Evolutionary conservation across 2,888 invertebrate species (phyloP).

Genomic region (Drosophila dives): DNA sequence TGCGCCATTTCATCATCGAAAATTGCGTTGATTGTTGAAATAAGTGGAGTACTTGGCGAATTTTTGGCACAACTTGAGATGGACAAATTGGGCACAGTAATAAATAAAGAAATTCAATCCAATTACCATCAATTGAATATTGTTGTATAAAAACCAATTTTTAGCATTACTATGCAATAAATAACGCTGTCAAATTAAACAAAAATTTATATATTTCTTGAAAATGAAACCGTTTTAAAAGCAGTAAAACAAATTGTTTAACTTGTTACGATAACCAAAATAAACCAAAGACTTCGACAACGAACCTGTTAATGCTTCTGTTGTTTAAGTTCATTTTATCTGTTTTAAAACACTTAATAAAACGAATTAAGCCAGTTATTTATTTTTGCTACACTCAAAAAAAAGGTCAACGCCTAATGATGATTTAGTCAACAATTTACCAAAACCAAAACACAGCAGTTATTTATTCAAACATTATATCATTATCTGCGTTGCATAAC

Average conservation of each 20-base stretch:
- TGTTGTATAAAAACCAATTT: neutral
- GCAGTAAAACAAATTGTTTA: neutral
- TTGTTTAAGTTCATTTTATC: conserved; percentile 3
- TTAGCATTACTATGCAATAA: neutral
- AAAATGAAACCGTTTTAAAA: neutral
- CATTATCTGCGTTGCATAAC: conserved; percentile 74
- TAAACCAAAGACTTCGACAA: conserved; percentile 63
- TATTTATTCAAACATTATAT: conserved; percentile 57
- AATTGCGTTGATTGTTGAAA: conserved; percentile 58
- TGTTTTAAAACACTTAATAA: neutral
- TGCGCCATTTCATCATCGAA: conserved; percentile 72
- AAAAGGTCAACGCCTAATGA: conserved; percentile 58
- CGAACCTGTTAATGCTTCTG: conserved; percentile 45
- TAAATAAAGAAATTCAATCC: neutral
- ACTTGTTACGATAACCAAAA: neutral
- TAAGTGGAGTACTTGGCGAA: conserved; percentile 32
- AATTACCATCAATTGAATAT: conserved; percentile 1
- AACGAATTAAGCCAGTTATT: conserved; percentile 36
- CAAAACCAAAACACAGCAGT: conserved; percentile 25
- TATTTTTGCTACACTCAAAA: conserved; percentile 53
- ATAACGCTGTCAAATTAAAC: neutral
- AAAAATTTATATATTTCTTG: conserved; percentile 1
- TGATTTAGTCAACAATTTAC: conserved; percentile 17
- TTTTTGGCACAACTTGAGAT: conserved; percentile 29
- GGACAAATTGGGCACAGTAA: conserved; percentile 40